Conservation (phyloP, 2,888 invertebrate species). For the Zeuzera pyrina region DNA sequence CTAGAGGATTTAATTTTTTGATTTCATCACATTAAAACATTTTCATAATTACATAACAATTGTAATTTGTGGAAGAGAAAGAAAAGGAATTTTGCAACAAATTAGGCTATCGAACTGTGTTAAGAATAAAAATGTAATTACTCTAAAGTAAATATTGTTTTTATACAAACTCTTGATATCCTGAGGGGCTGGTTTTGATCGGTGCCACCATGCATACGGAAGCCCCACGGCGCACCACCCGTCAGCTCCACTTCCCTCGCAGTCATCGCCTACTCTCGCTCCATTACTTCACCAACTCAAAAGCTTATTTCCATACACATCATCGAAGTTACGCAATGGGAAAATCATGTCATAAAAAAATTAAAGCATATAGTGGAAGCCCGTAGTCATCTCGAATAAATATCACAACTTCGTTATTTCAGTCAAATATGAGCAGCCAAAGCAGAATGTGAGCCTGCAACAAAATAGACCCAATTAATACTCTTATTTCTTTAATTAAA, state of each 20-base stretch:
- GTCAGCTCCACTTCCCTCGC: slow-evolving; percentile 81
- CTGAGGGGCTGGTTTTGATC: slow-evolving; percentile 84
- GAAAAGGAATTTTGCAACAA: no score
- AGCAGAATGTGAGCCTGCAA: slow-evolving; percentile 30
- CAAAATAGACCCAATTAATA: no score
- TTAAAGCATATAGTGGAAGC: slow-evolving; percentile 42
- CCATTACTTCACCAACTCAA: slow-evolving; percentile 35
- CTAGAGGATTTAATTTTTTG: no score
- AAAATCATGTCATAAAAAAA: slow-evolving; percentile 22
- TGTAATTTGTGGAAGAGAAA: no score
- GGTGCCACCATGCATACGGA: slow-evolving; percentile 88
- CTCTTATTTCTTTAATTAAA: no score
- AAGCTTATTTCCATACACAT: slow-evolving; percentile 22
- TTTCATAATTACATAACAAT: no score
- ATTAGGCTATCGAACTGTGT: no score
- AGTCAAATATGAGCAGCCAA: slow-evolving; percentile 25
- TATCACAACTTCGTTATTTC: slow-evolving; percentile 37
- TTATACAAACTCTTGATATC: slow-evolving; percentile 82
- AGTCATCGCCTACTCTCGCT: slow-evolving; percentile 71
- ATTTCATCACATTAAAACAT: no score
- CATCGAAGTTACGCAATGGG: slow-evolving; percentile 22
- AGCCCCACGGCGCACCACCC: slow-evolving; percentile 92
- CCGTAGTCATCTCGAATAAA: slow-evolving; percentile 30
- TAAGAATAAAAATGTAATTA: background rate
- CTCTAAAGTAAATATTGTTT: slow-evolving; percentile 9